Conservation (phyloP, 2,888 invertebrate species). For the Escarpia spicata region DNA sequence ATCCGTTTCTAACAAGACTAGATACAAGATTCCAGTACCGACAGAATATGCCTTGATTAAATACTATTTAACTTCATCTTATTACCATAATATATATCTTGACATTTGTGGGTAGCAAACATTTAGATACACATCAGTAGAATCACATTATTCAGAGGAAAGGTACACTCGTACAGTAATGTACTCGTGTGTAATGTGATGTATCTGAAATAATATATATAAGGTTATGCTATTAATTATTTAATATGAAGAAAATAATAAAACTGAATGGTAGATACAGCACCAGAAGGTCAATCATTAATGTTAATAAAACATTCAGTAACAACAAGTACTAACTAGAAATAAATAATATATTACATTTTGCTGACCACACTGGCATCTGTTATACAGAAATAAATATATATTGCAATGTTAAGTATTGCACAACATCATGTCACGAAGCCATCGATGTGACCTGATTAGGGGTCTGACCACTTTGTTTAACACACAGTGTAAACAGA, state of each 20-base stretch:
- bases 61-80: neutral
- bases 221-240: neutral
- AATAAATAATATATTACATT: neutral
- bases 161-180: neutral
- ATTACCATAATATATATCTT: neutral
- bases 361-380: neutral
- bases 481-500: neutral
- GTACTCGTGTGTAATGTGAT: neutral
- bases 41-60: neutral
- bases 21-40: neutral
- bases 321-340: neutral
- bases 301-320: neutral
- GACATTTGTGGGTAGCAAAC: neutral
- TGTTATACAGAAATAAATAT: neutral
- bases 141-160: neutral
- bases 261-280: too few species aligned
- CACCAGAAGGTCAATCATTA: neutral
- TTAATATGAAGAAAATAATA: too few species aligned
- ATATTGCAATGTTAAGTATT: neutral
- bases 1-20: neutral
- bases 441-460: neutral
- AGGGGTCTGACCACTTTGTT: neutral
- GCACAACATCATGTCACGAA: neutral
- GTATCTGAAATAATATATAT: neutral
- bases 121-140: neutral